phyloP scores from a whole-genome alignment of 2,888 invertebrate genomes.

The Diarsia rubi region DNA sequence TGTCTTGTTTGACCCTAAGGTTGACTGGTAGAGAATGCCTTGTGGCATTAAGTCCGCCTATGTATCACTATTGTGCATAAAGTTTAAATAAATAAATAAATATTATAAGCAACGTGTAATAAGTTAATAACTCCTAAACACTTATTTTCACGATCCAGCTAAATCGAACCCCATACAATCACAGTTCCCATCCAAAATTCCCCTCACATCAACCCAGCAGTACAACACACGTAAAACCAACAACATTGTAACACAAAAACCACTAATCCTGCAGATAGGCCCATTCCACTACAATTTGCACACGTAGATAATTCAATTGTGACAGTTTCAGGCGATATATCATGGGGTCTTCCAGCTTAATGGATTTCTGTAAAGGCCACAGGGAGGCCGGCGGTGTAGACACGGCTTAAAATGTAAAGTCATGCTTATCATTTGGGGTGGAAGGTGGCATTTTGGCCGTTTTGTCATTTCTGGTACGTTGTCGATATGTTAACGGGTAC shows the following conservation, averaged over 20 bases:
- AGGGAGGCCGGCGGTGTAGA: slow-evolving; percentile 50
- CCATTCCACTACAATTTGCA: slow-evolving; percentile 67
- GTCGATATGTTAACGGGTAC: slow-evolving; percentile 23
- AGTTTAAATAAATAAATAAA: too few relatives aligned
- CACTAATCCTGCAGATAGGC: slow-evolving; percentile 43
- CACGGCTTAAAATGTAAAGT: slow-evolving; percentile 64
- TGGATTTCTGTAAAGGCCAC: slow-evolving; percentile 72
- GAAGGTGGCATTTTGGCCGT: slow-evolving; percentile 50
- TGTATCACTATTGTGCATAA: too few relatives aligned
- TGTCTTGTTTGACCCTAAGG: too few relatives aligned
- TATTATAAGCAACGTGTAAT: background rate
- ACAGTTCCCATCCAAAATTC: background rate
- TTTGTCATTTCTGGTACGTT: slow-evolving; percentile 52
- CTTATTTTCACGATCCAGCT: too few relatives aligned
- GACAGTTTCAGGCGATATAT: slow-evolving; percentile 77
- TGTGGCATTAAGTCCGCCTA: too few relatives aligned
- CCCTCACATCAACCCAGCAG: background rate
- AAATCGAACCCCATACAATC: slow-evolving; percentile 4
- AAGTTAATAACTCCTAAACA: background rate
- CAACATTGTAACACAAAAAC: slow-evolving; percentile 58
- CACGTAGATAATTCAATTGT: slow-evolving; percentile 76
- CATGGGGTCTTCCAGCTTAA: slow-evolving; percentile 73
- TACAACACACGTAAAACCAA: slow-evolving; percentile 41
- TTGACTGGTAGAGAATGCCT: too few relatives aligned
- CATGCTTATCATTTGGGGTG: slow-evolving; percentile 57